Conservation (phyloP, 2,113 vertebrate genomes). For the Osmerus eperlanus region DNA sequence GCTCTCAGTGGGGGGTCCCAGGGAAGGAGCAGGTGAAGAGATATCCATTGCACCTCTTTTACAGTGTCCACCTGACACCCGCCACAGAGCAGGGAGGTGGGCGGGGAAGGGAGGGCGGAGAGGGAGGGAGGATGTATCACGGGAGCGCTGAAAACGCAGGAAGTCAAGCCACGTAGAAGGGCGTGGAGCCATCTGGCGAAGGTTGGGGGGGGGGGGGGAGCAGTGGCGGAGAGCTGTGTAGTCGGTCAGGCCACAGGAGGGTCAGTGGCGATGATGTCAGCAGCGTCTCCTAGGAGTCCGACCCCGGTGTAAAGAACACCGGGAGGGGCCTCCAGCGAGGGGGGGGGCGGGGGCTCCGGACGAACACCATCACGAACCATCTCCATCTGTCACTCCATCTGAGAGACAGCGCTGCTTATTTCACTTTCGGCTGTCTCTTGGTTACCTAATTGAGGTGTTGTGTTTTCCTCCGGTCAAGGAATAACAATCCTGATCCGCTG, state of each 20-base stretch:
- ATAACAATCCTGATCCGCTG: no score
- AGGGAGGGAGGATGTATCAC: neutral
- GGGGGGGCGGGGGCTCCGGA: neutral
- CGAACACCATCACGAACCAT: conserved; percentile 12
- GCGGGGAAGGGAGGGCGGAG: conserved; percentile 1
- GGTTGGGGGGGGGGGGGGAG: conserved; percentile 29
- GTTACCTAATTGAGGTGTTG: conserved; percentile 6
- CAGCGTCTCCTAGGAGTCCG: conserved; percentile 31
- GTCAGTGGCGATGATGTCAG: conserved; percentile 48
- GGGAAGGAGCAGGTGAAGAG: conserved; percentile 69
- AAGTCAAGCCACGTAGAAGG: conserved; percentile 29
- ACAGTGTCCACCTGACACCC: conserved; percentile 70
- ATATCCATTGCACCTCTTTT: conserved; percentile 66
- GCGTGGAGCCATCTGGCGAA: conserved; percentile 54
- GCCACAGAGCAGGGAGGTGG: conserved; percentile 17
- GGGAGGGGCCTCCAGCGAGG: conserved; percentile 31
- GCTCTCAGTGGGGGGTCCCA: conserved; percentile 65
- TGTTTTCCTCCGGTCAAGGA: conserved; percentile 11
- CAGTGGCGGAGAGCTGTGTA: neutral
- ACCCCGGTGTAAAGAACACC: conserved; percentile 14
- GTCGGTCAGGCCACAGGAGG: neutral
- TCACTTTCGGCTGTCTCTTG: neutral
- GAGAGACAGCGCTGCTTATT: neutral
- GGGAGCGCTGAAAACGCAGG: conserved; percentile 16
- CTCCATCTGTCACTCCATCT: conserved; percentile 34